Base-by-base conservation (phyloP, 1,140 invertebrate genomes). In the Bacillus rossius region DNA sequence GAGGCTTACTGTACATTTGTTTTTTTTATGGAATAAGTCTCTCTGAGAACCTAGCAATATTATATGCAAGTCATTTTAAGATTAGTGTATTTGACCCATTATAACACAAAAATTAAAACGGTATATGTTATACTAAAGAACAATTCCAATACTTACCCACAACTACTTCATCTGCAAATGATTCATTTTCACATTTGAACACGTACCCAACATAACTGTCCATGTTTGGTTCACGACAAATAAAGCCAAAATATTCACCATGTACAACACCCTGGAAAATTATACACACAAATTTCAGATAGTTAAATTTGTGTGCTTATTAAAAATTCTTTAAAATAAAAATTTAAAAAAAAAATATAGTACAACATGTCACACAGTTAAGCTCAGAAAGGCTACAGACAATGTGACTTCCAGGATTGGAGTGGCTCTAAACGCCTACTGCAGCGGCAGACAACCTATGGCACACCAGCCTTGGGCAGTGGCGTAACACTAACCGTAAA, bases 171-270 rank as follows among this genome's bases (percentile, higher is more conserved):
- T 80, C 81, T 43, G 88, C 87, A 1, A 94, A 83, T 0, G 85
- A 83, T 63, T 85, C 84, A 14, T 88, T 91, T 73, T 96, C 88
- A 71, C 94, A 96, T 69, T 91, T 91, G 72, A 96, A 94, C 22
- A 96, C 83, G 68, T 93, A 94, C 19, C 89, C 91, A 10, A 91
- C 85, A 68, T 89, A 94, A 37, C 73, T 76, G 43, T 85, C 83
- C 16, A 79, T 75, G 17, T 79, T 78, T 0, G 78, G 70, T 69
- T 96, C 92, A 17, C 86, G 78, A 61, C 90, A 93, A 38, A 96
- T 94, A 66, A 98, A 94, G 1, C 94, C 94, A 75, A 97, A 97
- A 68, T 96, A 90, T 58, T 96, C 92, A 20, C 81, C 76, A 65
- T 88, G 84, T 59, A 81, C 78, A 5, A 87, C 73, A 0, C 95